Evolutionary conservation across 2,888 invertebrate genomes (phyloP), one percentile per base, ranked within the genome.

Genomic region (Ephialtes manifestator): DNA sequence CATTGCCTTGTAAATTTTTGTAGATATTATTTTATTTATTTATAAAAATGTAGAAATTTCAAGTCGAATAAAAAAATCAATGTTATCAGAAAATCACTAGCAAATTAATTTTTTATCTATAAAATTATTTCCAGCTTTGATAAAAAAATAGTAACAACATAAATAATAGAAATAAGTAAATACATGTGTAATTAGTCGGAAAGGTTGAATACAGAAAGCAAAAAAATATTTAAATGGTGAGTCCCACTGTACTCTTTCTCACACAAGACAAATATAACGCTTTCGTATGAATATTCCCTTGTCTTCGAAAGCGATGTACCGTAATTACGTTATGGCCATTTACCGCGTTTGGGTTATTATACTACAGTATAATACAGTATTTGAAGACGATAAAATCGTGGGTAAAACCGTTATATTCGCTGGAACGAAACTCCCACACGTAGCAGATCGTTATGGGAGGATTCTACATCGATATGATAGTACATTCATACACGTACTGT

Each of bases 361-460:
- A 67, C 28, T 46, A 35, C 58, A 31, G 39, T n/a, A 15, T 53
- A 48, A 48, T 58, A 63, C 39, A 46, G 10, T 51, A 67, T 39
- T 51, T 46, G 39, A 72, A 35, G 20, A 58, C 48, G 78, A 81
- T 81, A 84, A 71, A 81, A 84, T 81, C 81, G 81, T 78, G 67
- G 81, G 60, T 76, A 81, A 53, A 81, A 84, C 84, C 74, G 84
- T 84, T 84, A 81, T 78, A 74, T 74, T 78, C 74, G 68, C 74
- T 58, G 81, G 63, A 65, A 77, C 60, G 68, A 70, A 70, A 81
- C 68, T 84, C 84, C 78, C 84, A 84, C 84, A 78, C 58, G 67
- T 76, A 43, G 2, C 46, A 28, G 65, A 39, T 65, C 20, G 55
- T 74, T 79, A 63, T 70, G 78, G 70, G 74, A 78, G 81, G 74